These are phyloP conservation scores for Dioctria rufipes DNA, from an alignment of 2,888 invertebrate genomes.

Conservation along the genomic window DNA sequence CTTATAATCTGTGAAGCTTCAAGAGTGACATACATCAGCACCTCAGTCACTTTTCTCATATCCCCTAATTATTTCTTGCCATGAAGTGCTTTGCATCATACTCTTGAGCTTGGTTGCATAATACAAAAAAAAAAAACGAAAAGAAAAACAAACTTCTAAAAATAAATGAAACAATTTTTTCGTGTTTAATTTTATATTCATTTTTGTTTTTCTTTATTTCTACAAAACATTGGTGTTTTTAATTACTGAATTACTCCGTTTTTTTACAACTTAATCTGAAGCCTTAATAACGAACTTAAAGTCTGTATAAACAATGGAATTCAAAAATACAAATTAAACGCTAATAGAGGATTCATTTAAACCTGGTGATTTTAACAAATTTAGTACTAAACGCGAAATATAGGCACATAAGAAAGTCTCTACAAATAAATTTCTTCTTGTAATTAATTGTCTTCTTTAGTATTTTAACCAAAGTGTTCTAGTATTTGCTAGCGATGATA, in stretches of 20 bases:
- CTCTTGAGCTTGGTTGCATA: too few species aligned
- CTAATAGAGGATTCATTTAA: too few species aligned
- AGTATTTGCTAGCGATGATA: background rate
- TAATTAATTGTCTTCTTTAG: background rate
- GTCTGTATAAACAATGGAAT: slow-evolving; percentile 14
- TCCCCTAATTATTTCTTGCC: too few species aligned
- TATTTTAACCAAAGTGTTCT: background rate
- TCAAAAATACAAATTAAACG: background rate
- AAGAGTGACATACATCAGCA: too few species aligned
- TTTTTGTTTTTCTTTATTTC: slow-evolving; percentile 9
- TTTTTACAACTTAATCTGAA: slow-evolving; percentile 9
- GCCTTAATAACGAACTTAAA: background rate
- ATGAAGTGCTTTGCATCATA: too few species aligned
- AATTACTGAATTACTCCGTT: slow-evolving; percentile 4
- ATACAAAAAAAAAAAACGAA: too few species aligned
- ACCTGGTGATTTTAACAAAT: background rate
- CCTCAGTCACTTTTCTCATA: too few species aligned
- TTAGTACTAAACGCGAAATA: slow-evolving; percentile 10
- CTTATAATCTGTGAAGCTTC: too few species aligned
- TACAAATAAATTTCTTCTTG: background rate
- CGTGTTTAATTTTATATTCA: background rate
- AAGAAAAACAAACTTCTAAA: too few species aligned
- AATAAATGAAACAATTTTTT: too few species aligned
- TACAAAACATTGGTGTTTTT: slow-evolving; percentile 38
- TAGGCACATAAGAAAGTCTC: slow-evolving; percentile 25